These are phyloP conservation scores for Lissonota sp. DNA, from an alignment of 2,888 invertebrate genomes.

Conservation along the genomic window DNA sequence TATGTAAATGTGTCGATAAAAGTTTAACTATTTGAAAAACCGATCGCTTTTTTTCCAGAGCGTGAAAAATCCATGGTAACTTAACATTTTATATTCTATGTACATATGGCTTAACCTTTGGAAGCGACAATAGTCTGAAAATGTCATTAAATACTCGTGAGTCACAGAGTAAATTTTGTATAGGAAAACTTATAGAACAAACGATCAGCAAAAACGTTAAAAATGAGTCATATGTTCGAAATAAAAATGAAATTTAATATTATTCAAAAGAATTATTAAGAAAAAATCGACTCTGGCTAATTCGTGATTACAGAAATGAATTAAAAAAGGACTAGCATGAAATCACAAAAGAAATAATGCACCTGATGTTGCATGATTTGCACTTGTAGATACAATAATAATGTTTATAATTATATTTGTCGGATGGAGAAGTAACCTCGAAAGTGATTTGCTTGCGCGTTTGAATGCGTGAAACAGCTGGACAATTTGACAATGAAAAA, in stretches of 20 bases:
- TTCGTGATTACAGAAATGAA: no score
- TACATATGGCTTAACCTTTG: constrained; percentile 34
- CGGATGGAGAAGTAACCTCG: no score
- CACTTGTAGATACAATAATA: no score
- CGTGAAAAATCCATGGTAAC: neutral
- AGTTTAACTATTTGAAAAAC: constrained; percentile 10
- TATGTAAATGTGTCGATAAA: constrained; percentile 33
- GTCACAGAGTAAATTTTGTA: neutral
- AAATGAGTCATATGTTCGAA: no score
- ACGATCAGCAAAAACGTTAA: no score
- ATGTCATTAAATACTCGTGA: constrained; percentile 29
- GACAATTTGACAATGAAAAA: neutral
- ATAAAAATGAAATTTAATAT: no score
- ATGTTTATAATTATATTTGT: no score
- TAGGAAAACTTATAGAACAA: neutral
- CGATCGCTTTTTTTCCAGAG: neutral
- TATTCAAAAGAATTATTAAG: no score
- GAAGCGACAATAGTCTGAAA: constrained; percentile 22
- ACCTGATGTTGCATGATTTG: no score
- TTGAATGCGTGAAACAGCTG: neutral
- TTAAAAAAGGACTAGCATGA: no score
- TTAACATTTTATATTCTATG: neutral
- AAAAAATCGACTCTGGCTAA: no score
- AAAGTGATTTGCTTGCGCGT: neutral
- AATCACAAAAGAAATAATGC: no score